Evolutionary conservation across 2,113 vertebrate genomes (phyloP).

Genomic region (Saguinus imperator): DNA sequence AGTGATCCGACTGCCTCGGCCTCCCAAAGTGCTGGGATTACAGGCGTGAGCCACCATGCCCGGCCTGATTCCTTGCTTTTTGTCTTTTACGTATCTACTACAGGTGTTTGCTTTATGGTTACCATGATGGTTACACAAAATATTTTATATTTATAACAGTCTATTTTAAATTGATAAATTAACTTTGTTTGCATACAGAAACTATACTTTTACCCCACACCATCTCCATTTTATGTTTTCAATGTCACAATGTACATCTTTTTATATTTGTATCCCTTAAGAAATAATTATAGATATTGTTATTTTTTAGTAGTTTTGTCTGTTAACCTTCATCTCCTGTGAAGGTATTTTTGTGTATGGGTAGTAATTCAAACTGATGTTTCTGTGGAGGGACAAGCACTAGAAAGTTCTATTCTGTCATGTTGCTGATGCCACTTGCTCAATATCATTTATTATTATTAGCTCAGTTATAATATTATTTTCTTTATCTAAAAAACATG

Average conservation of each 20-base stretch:
- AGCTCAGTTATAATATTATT: not conserved
- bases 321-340: not conserved
- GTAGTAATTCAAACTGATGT: not conserved
- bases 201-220: not conserved
- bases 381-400: not conserved
- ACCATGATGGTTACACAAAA: not conserved
- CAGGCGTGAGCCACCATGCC: too few relatives aligned
- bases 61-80: not conserved
- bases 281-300: not conserved
- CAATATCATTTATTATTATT: constrained; percentile 20
- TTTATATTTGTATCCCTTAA: not conserved
- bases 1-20: too few relatives aligned
- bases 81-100: not conserved
- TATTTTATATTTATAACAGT: not conserved
- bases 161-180: not conserved
- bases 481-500: not conserved
- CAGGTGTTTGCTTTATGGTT: not conserved
- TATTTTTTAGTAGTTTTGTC: not conserved
- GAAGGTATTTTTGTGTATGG: too few relatives aligned
- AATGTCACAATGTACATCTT: not conserved
- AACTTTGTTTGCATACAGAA: not conserved
- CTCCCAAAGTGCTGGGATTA: too few relatives aligned
- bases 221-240: not conserved
- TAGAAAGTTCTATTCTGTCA: not conserved
- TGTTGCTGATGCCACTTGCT: not conserved